Conservation (phyloP, 2,888 invertebrate genomes). For the Drosophila eohydei region DNA sequence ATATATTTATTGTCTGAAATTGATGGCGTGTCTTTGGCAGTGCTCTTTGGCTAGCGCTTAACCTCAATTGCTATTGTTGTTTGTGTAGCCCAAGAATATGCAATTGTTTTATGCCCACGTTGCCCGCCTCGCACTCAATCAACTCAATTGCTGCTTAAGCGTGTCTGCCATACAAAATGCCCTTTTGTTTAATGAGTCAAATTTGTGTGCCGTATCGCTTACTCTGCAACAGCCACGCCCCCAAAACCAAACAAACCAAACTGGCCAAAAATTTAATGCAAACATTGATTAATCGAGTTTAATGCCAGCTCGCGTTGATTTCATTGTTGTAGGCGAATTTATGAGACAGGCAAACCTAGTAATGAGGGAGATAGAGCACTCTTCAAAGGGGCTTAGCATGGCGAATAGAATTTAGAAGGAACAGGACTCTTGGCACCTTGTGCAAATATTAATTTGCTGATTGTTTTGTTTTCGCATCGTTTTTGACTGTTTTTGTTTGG, state of each 20-base stretch:
- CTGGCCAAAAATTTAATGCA: slow-evolving; percentile 60
- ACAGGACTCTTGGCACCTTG: slow-evolving; percentile 15
- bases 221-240: slow-evolving; percentile 31
- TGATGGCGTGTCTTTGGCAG: slow-evolving; percentile 28
- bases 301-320: slow-evolving; percentile 56
- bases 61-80: slow-evolving; percentile 26
- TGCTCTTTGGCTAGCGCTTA: slow-evolving; percentile 13
- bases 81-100: slow-evolving; percentile 71
- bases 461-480: slow-evolving; percentile 49
- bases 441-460: slow-evolving; percentile 78
- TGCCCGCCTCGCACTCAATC: slow-evolving; percentile 54
- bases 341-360: slow-evolving; percentile 51
- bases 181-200: slow-evolving; percentile 73
- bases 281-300: slow-evolving; percentile 82
- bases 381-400: neutral
- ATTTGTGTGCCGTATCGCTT: slow-evolving; percentile 61
- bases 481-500: slow-evolving; percentile 30
- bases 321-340: slow-evolving; percentile 64
- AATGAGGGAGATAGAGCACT: neutral
- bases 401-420: neutral
- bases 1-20: slow-evolving; percentile 15
- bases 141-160: slow-evolving; percentile 71
- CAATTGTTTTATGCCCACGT: slow-evolving; percentile 41
- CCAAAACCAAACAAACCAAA: neutral
- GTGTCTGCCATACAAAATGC: slow-evolving; percentile 13